phyloP scores from a whole-genome alignment of 37 sponge, comb jelly and placozoan genomes.

The Axinella damicornis region DNA sequence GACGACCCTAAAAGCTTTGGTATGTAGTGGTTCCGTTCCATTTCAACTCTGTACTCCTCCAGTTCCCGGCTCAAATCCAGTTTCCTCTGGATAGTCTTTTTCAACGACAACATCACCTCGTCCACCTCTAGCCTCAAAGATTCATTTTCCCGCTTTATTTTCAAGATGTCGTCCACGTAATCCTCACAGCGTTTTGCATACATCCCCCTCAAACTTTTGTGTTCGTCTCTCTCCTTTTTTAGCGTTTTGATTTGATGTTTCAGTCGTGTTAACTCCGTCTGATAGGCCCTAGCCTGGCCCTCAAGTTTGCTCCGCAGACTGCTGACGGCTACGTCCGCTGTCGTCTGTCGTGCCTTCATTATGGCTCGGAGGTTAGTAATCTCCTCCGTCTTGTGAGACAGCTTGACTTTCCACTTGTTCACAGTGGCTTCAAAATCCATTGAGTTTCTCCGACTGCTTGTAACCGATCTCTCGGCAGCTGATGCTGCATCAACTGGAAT shows the following conservation, averaged over 20 bases:
- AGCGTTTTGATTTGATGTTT: constrained; percentile 67
- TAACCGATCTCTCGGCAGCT: background rate
- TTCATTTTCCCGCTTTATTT: constrained; percentile 38
- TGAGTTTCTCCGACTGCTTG: constrained; percentile 1
- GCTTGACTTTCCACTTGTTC: constrained; percentile 49
- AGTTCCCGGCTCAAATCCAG: constrained; percentile 68
- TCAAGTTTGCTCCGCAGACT: constrained; percentile 76
- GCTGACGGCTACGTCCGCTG: constrained; percentile 72
- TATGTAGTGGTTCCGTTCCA: constrained; percentile 60
- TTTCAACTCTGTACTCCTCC: constrained; percentile 83
- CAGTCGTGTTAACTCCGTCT: constrained; percentile 60
- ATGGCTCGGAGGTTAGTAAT: constrained; percentile 70
- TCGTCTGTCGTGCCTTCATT: constrained; percentile 74
- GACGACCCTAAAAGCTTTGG: constrained; percentile 55
- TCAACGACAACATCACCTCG: constrained; percentile 59
- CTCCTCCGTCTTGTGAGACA: constrained; percentile 70
- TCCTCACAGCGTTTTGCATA: constrained; percentile 72
- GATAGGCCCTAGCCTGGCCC: constrained; percentile 61
- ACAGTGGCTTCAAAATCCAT: constrained; percentile 47
- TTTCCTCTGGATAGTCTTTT: constrained; percentile 80
- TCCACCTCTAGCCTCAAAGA: constrained; percentile 38
- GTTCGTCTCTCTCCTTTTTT: constrained; percentile 64
- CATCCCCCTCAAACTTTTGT: constrained; percentile 49
- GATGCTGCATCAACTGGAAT: background rate
- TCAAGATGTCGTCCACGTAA: constrained; percentile 54